Evolutionary conservation across 92 coral and sea anemone species (phyloP), one percentile per base, ranked within the genome.

Genomic region (Palythoa heliodiscus): DNA sequence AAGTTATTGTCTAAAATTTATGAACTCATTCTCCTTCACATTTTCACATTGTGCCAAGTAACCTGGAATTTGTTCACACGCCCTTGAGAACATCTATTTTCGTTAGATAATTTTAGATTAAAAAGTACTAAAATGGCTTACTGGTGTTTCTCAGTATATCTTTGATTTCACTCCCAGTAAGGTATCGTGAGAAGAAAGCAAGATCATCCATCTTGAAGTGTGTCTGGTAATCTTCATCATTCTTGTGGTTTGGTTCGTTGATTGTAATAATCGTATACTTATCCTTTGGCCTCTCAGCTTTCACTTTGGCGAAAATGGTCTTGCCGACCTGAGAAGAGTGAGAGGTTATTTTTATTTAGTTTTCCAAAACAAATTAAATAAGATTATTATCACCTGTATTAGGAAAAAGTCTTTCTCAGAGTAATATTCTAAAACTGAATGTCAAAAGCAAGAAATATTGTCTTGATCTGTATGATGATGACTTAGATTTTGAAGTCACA

Each of bases 171-270:
- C 23, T 47, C 13, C 74, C 63, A 5, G 84, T 66, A 67, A 64
- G 75, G 24, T 48, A 80, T 15, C 74, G 84, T 29, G 84, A 80
- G 24, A 66, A 80, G 84, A 80, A 80, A 10, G 84, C 84, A 53
- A 80, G 37, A 70, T 80, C 84, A 40, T 80, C 84, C 57, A 80
- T 67, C 47, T 80, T 80, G 63, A 80, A 80, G 50, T 66, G 20
- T 37, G 84, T 80, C 24, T 80, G 84, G 66, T 80, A 80, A 16
- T 24, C 84, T 63, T 15, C 24, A 15, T 80, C 52, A 50, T 80
- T 9, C n/a, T 80, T 80, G 40, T 80, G 74, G 43, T 80, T 80
- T 10, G 84, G 74, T 80, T 67, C 66, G 84, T 80, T 80, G 74
- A 80, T 80, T 13, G 84, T 40, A 53, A 80, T 80, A 9, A 16